Evolutionary conservation across 1,140 invertebrate species (phyloP), one percentile per base, ranked within the genome.

Genomic region (Ylistrum balloti): DNA sequence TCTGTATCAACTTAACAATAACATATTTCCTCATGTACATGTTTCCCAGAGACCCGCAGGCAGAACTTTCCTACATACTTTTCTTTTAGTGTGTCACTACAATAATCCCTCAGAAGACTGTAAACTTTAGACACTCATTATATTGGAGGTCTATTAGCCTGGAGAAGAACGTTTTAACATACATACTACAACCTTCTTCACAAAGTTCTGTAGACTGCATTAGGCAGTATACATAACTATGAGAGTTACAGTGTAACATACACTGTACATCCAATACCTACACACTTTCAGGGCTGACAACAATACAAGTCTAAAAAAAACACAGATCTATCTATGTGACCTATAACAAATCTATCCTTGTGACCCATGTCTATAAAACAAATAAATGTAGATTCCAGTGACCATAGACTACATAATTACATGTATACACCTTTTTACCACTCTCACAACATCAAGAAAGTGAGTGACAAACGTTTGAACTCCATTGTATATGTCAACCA

Each of bases 201-300:
- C 56, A 74, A 28, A 74, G 56, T 28, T 5, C 56, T 74, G 56
- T 74, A n/a, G 56, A 45, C 56, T 74, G n/a, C n/a, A 74, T 9
- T 22, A 74, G 28, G 5, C 56, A 74, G 5, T 0, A 11, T 17
- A n/a, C 17, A 74, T n/a, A 74, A 28, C 56, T 28, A 74, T 1
- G 56, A 74, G 56, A 74, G 56, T 74, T 74, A 3, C 5, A 1
- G 56, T 28, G 56, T 74, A 74, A 74, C 0, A 28, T 74, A 74
- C 56, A 74, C 56, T 74, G 56, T 74, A 74, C 56, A 74, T n/a
- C 56, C 56, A 74, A 74, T 74, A 74, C 56, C 28, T 74, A 74
- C n/a, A 74, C 56, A 74, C n/a, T 74, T 74, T n/a, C 2, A 17
- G 5, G 56, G 28, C 56, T 74, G 56, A 74, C n/a, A 74, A 5